These are phyloP conservation scores for Pangasianodon hypophthalmus DNA, from an alignment of 2,113 vertebrate species.

Conservation along the genomic window DNA sequence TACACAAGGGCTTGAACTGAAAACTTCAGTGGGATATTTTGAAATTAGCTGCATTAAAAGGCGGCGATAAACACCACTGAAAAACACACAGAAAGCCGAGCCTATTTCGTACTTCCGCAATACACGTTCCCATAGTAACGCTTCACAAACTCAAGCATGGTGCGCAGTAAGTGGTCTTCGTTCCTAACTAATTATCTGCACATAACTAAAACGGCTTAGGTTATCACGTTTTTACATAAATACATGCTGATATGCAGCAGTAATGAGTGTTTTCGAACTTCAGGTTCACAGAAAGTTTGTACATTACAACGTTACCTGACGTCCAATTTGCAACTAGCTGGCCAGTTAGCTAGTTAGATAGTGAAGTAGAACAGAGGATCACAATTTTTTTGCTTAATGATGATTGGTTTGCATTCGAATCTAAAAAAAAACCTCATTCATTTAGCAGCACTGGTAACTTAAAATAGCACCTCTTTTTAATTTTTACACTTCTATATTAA, in stretches of 20 bases:
- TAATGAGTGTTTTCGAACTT: no score
- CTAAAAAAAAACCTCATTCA: neutral
- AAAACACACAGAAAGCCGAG: no score
- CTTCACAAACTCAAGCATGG: constrained; percentile 34
- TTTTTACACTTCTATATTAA: neutral
- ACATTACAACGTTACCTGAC: neutral
- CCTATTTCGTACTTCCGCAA: neutral
- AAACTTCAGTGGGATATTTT: no score
- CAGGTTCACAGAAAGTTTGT: neutral
- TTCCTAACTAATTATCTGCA: neutral
- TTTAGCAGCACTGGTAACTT: neutral
- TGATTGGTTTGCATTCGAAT: neutral
- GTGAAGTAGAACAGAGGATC: neutral
- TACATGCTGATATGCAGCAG: no score
- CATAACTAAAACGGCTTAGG: neutral
- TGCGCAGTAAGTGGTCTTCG: constrained; percentile 46
- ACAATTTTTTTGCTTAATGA: neutral
- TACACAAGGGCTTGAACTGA: no score
- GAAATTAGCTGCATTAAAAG: no score
- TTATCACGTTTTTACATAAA: neutral
- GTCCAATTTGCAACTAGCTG: neutral
- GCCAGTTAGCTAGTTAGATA: neutral
- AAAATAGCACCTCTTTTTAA: neutral
- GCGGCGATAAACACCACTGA: no score
- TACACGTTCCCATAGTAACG: constrained; percentile 42